Evolutionary conservation across 1,140 invertebrate genomes (phyloP), one percentile per base, ranked within the genome.

Genomic region (Papilio aristodemus): DNA sequence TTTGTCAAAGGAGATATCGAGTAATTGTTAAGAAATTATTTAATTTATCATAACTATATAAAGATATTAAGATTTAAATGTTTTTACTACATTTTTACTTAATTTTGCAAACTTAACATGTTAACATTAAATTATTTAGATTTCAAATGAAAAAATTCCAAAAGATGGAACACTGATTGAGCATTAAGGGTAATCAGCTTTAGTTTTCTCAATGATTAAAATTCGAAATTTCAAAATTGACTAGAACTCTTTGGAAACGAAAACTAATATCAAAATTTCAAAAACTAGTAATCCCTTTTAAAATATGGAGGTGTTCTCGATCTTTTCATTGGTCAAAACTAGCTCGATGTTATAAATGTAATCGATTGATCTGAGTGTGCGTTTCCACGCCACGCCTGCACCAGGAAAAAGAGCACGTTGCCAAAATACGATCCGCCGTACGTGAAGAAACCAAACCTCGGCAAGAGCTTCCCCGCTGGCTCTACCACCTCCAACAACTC

Each of bases 371-470:
- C 87, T 86, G 89, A 91, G 86, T 90, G 87, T 89, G 86, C 89
- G 87, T 91, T 90, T 85, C 84, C 79, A 89, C 89, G 86, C 87
- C 85, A 88, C 86, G 86, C 89, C 84, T 86, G 80, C 90, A 87
- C 78, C 90, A 94, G 95, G 94, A 96, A 96, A 93, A 97, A 96
- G 93, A 97, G 95, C 82, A 96, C 96, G 69, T 93, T 96, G 87
- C 95, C 95, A 80, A 97, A 97, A 87, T 96, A 96, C 89, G 96
- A 97, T 87, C 94, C 95, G 71, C 95, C 96, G 38, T 97, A 97
- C 92, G 93, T 94, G 78, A 97, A 97, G 93, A 96, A 96, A 83
- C 95, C 95, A 22, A 94, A 54, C 46, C 46, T 95, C 71, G 93
- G 94, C 62, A 97, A 96, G 92, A 94, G 93, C 76, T 95, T 95